Percentiles rank a stretch among this genome's conserved stretches.
Conservation (phyloP, 2,797 vertebrate species). For the Sebastes umbrosus region DNA sequence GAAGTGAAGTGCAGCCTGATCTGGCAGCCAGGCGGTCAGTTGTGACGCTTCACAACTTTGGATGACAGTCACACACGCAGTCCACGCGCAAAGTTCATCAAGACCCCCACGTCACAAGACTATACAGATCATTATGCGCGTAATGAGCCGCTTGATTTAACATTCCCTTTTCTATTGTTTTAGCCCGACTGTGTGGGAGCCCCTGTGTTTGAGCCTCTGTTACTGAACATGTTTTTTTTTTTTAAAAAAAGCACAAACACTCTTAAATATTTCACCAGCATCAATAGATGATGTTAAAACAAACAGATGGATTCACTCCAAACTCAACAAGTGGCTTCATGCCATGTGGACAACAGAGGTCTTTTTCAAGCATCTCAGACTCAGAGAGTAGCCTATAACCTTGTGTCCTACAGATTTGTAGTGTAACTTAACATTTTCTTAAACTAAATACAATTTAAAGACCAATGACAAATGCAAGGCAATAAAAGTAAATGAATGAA, state of each 20-base stretch:
- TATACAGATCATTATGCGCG: background rate
- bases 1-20: constrained; percentile 23
- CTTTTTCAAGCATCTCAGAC: background rate
- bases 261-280: background rate
- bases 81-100: constrained; percentile 40
- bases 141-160: constrained; percentile 6
- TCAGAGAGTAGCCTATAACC: background rate
- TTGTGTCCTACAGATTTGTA: background rate
- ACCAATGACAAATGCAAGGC: background rate
- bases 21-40: constrained; percentile 23
- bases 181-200: background rate
- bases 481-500: background rate
- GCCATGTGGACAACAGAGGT: background rate
- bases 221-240: too few relatives aligned
- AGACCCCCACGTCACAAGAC: constrained; percentile 40
- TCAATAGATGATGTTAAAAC: background rate
- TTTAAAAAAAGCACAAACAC: background rate
- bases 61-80: constrained; percentile 31
- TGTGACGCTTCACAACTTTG: constrained; percentile 51
- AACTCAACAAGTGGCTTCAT: constrained; percentile 26
- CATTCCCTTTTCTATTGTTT: too few relatives aligned
- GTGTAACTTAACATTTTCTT: background rate
- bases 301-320: background rate
- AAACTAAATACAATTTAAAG: background rate
- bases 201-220: background rate